Percentiles rank a stretch among this genome's conserved stretches.
These are phyloP conservation scores for Chlorocebus sabaeus DNA, from an alignment of 2,113 vertebrate species.

Conservation along the genomic window DNA sequence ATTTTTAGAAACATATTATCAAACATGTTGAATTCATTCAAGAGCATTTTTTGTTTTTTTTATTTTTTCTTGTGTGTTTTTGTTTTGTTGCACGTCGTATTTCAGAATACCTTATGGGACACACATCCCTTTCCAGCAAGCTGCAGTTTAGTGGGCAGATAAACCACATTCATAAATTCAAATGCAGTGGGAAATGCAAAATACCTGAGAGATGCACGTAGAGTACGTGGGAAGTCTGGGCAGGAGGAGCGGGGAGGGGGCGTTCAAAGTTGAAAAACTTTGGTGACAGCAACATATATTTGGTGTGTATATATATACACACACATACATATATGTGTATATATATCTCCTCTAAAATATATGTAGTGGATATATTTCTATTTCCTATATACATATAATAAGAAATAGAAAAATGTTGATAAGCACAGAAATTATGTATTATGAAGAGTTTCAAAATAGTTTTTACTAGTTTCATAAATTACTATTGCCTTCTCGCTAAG, in stretches of 20 bases:
- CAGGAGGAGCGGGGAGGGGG: accelerated
- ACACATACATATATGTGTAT: too few relatives aligned
- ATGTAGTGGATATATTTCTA: neutral
- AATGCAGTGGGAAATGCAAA: neutral
- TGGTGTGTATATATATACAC: too few relatives aligned
- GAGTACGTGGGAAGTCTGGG: neutral
- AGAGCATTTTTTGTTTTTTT: neutral
- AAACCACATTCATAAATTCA: neutral
- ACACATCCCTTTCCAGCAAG: neutral
- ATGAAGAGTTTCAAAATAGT: neutral
- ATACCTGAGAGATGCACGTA: neutral
- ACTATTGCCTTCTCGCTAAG: neutral
- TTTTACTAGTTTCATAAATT: neutral
- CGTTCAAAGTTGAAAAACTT: neutral
- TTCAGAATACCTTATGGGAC: neutral
- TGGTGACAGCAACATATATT: neutral
- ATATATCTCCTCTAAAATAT: too few relatives aligned
- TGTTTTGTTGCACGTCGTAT: too few relatives aligned
- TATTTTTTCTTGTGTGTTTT: neutral
- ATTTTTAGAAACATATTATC: neutral
- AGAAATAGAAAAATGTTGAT: neutral
- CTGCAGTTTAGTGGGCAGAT: neutral
- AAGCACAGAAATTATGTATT: neutral
- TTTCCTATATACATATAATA: neutral
- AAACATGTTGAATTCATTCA: neutral